Conservation (phyloP, 2,797 vertebrate species). For the Esox masquinongy region DNA sequence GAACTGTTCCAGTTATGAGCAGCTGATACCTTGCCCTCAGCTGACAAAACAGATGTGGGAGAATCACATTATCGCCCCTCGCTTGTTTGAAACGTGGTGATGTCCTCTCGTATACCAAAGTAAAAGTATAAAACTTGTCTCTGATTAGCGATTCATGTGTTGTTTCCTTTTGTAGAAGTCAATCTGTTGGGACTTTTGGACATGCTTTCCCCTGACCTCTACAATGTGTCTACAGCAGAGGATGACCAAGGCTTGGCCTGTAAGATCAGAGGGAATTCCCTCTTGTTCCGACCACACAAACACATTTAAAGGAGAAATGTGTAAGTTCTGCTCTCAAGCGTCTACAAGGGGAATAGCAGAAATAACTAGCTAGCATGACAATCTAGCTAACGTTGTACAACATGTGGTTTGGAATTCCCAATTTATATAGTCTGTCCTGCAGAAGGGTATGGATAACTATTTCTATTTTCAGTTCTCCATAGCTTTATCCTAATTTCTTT, state of each 20-base stretch:
- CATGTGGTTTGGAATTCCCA: too few species aligned
- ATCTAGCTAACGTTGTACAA: too few species aligned
- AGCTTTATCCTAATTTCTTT: too few species aligned
- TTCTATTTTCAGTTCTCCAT: too few species aligned
- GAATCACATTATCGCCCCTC: background rate
- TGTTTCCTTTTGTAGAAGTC: slow-evolving; percentile 29
- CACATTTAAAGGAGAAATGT: too few species aligned
- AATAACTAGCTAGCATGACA: too few species aligned
- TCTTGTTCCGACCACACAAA: slow-evolving; percentile 25
- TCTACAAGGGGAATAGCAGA: too few species aligned
- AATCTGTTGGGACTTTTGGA: slow-evolving; percentile 37
- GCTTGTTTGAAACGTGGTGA: background rate
- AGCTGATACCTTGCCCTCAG: background rate
- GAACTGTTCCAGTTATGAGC: background rate
- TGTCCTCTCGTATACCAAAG: background rate
- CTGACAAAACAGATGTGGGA: background rate
- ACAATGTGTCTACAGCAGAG: slow-evolving; percentile 34
- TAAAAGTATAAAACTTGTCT: background rate
- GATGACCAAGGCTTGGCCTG: slow-evolving; percentile 31
- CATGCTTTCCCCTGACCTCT: slow-evolving; percentile 25
- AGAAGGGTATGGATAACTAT: too few species aligned
- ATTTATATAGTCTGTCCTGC: too few species aligned
- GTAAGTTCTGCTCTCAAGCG: too few species aligned
- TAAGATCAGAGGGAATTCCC: slow-evolving; percentile 40
- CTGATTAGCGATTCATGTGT: background rate